phyloP scores from a whole-genome alignment of 2,797 vertebrate genomes.

The Coluber constrictor region DNA sequence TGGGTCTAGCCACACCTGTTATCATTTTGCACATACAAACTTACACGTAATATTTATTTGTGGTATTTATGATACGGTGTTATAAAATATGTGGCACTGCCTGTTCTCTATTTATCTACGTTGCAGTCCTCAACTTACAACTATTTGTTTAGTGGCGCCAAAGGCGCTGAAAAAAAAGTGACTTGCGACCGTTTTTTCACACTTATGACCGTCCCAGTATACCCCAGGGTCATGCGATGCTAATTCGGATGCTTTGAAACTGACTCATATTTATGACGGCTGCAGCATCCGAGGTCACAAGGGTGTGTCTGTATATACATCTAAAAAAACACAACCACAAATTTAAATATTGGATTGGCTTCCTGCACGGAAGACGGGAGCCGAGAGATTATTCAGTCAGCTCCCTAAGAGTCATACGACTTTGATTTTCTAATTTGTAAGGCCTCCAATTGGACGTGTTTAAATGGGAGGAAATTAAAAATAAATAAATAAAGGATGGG shows the following conservation, averaged over 20 bases:
- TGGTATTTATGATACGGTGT: not conserved
- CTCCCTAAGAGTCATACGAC: not conserved
- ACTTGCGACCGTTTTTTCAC: not conserved
- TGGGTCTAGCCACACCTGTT: not conserved
- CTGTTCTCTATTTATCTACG: not conserved
- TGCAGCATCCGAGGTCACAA: not conserved
- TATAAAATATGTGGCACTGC: not conserved
- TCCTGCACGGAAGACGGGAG: too few species aligned
- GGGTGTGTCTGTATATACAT: not conserved
- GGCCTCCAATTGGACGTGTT: not conserved
- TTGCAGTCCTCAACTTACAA: not conserved
- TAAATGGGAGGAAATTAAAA: not conserved
- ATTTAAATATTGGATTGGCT: not conserved
- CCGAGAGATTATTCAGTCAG: not conserved
- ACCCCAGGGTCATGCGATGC: not conserved
- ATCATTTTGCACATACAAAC: not conserved
- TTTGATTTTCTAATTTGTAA: too few species aligned
- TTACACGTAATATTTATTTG: not conserved
- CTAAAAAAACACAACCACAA: not conserved
- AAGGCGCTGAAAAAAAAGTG: not conserved
- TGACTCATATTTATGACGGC: not conserved
- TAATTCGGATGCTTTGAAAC: not conserved
- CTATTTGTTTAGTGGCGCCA: not conserved
- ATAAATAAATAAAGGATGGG: too few species aligned
- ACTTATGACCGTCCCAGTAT: not conserved